A percentile compares a stretch with the other conserved stretches of the same genome.
Evolutionary conservation across 2,113 vertebrate species (phyloP).

Genomic region (Amblyornis subalaris): DNA sequence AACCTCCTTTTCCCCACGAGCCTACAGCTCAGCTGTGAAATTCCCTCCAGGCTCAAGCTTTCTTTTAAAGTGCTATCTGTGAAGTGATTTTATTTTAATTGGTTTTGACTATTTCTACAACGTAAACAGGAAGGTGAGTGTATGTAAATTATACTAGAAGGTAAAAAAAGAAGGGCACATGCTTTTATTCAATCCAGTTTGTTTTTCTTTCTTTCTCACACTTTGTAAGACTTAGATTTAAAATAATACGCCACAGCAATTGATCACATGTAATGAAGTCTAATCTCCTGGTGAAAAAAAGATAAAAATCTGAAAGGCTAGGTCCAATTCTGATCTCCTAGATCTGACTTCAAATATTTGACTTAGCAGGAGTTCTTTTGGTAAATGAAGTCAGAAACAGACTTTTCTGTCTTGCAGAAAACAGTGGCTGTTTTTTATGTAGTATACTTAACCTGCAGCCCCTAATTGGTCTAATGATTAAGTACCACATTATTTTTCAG

Average conservation of each 20-base stretch:
- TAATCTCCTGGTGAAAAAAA: not conserved
- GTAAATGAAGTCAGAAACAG: not conserved
- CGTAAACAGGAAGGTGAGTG: not conserved
- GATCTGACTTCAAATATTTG: not conserved
- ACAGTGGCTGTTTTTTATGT: not conserved
- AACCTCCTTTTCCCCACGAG: not conserved
- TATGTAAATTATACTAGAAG: not conserved
- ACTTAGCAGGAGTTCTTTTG: not conserved
- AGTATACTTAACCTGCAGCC: slow-evolving; percentile 1
- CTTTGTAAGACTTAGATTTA: not conserved
- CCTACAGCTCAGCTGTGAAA: slow-evolving; percentile 15
- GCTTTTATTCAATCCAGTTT: not conserved
- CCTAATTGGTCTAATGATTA: slow-evolving; percentile 47
- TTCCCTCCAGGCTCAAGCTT: slow-evolving; percentile 7
- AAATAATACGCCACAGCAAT: not conserved
- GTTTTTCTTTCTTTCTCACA: not conserved
- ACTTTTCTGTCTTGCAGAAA: not conserved
- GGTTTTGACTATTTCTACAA: not conserved
- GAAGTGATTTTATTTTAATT: slow-evolving; percentile 26
- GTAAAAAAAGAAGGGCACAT: not conserved
- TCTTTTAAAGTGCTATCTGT: not conserved
- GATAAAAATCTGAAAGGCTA: not conserved
- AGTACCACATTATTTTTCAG: slow-evolving; percentile 50
- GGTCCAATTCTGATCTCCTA: not conserved
- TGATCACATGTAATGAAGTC: not conserved